phyloP scores from a whole-genome alignment of 2,797 vertebrate genomes.

The Phyllotis vaccarum region DNA sequence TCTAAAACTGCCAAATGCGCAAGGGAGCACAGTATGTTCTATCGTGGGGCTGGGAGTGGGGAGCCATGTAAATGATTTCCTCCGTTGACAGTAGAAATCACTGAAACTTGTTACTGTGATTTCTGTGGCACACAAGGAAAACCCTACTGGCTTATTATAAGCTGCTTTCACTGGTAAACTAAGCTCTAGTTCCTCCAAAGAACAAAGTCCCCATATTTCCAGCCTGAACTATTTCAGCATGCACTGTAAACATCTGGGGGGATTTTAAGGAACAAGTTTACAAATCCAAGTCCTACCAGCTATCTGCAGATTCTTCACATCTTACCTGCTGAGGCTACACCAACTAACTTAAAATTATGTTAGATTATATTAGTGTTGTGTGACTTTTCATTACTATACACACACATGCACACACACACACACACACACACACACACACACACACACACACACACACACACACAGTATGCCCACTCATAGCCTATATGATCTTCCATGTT shows the following conservation, averaged over 20 bases:
- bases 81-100: constrained; percentile 50
- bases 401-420: no score
- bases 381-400: not conserved
- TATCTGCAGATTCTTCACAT: not conserved
- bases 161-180: not conserved
- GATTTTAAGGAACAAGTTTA: constrained; percentile 5
- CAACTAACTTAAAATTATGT: constrained; percentile 19
- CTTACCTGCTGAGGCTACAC: not conserved
- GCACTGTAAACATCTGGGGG: not conserved
- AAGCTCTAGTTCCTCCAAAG: not conserved
- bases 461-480: not conserved
- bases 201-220: not conserved
- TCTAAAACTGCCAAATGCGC: not conserved
- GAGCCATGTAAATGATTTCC: not conserved
- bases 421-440: not conserved
- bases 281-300: not conserved
- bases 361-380: not conserved
- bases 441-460: not conserved
- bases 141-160: not conserved
- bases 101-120: constrained; percentile 10
- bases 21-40: not conserved
- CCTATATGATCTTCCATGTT: not conserved
- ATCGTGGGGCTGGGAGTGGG: not conserved
- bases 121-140: not conserved
- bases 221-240: not conserved